Conservation (phyloP, 2,888 invertebrate species). For the Brassicogethes aeneus region DNA sequence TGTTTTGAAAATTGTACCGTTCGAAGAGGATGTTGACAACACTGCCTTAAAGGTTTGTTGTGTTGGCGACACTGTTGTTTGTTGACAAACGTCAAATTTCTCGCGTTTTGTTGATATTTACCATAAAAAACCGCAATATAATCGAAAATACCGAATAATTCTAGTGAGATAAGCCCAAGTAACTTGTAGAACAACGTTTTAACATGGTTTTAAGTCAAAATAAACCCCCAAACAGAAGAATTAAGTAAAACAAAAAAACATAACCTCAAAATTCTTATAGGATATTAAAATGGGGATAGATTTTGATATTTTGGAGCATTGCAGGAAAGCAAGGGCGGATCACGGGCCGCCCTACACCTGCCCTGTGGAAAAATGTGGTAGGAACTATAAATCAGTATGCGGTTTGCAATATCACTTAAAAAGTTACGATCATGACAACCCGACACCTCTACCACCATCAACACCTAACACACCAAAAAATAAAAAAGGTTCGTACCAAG, state of each 20-base stretch:
- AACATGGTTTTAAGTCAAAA: too few species aligned
- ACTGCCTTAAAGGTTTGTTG: too few species aligned
- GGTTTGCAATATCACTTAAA: constrained; percentile 81
- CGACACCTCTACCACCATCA: constrained; percentile 54
- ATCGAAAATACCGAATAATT: too few species aligned
- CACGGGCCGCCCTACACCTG: constrained; percentile 80
- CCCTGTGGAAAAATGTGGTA: constrained; percentile 75
- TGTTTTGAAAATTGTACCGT: too few species aligned
- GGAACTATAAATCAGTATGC: constrained; percentile 77
- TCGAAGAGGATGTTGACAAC: too few species aligned
- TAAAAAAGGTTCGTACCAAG: constrained; percentile 46
- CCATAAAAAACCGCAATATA: too few species aligned
- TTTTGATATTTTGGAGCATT: constrained; percentile 80
- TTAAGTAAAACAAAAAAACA: too few species aligned
- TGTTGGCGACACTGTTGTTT: too few species aligned
- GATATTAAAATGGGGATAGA: constrained; percentile 60
- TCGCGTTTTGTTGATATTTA: not conserved
- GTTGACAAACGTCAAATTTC: too few species aligned
- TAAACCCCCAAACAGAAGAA: too few species aligned
- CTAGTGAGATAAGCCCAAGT: too few species aligned
- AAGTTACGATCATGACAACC: constrained; percentile 77
- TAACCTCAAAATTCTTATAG: not conserved
- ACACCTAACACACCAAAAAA: constrained; percentile 48
- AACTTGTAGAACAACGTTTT: too few species aligned
- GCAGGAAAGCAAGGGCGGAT: constrained; percentile 70